Base-by-base conservation (phyloP, 2,888 invertebrate species). In the Drosophila antonietae region DNA sequence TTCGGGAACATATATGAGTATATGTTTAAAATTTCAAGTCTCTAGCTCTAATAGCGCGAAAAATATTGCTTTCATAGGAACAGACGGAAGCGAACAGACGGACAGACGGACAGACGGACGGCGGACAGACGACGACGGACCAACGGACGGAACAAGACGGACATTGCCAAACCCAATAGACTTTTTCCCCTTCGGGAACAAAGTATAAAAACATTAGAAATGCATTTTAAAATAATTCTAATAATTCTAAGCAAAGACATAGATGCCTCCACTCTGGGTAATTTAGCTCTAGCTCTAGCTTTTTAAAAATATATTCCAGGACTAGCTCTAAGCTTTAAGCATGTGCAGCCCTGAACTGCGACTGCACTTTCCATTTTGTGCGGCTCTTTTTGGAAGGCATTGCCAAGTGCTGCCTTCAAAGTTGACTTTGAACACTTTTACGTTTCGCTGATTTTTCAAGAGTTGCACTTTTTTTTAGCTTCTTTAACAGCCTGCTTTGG, bases 401-500 rank as follows among this genome's bases (percentile, higher is more conserved):
- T 62, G 57, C 63, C 83, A 78, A 83, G 86, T 78, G 78, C 73
- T 63, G 70, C 66, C 67, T 70, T 62, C 72, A 79, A 88, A 89
- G 83, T 90, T 90, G 90, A 88, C 91, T 91, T 91, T 91, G 88
- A 91, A 91, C 90, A 90, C 91, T 91, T 91, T 91, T 88, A 85
- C 91, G 89, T 82, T 90, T 91, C 90, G 90, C 88, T 89, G 91
- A 87, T 75, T 91, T 88, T 84, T 88, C 81, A 78, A 88, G 88
- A 83, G 81, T 68, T 86, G 65, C 65, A 66, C 59, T 64, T 60
- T 65, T 64, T 77, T 46, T 20, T n/a, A 28, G 8, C 46, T 2
- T 58, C 6, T 33, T 39, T 39, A 39, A 33, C 43, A 62, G 39
- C 33, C 49, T 56, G 57, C 39, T 3, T 44, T 39, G 33, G 35